Conservation (phyloP, 2,797 vertebrate genomes). For the Apodemus agrarius region DNA sequence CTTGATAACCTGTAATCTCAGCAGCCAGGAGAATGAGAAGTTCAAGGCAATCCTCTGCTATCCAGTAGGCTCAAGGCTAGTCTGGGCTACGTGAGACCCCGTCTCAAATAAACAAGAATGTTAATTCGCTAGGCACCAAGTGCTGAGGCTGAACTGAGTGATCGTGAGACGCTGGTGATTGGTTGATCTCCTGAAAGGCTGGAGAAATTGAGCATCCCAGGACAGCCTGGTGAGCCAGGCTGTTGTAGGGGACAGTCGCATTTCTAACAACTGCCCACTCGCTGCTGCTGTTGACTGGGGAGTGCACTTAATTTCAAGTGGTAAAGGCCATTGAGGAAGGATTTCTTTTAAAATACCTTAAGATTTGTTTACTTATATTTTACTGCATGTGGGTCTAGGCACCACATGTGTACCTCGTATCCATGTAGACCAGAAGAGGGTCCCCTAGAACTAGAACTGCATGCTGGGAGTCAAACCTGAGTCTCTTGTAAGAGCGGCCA, state of each 20-base stretch:
- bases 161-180: neutral
- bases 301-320: neutral
- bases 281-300: neutral
- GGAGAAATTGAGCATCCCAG: neutral
- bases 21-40: neutral
- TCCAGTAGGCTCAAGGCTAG: neutral
- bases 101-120: neutral
- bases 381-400: neutral
- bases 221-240: neutral
- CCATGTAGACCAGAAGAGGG: neutral
- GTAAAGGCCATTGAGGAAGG: neutral
- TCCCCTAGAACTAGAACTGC: neutral
- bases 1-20: too few relatives aligned
- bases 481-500: neutral
- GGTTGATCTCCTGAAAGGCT: neutral
- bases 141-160: neutral
- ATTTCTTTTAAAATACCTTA: neutral
- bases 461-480: neutral
- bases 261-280: neutral
- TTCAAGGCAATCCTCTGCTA: neutral
- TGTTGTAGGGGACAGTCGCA: neutral
- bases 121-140: neutral
- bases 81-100: neutral
- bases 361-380: neutral
- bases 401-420: neutral